These are phyloP conservation scores for Brachynemurus nebulosus DNA, from an alignment of 2,888 invertebrate genomes.

Conservation along the genomic window DNA sequence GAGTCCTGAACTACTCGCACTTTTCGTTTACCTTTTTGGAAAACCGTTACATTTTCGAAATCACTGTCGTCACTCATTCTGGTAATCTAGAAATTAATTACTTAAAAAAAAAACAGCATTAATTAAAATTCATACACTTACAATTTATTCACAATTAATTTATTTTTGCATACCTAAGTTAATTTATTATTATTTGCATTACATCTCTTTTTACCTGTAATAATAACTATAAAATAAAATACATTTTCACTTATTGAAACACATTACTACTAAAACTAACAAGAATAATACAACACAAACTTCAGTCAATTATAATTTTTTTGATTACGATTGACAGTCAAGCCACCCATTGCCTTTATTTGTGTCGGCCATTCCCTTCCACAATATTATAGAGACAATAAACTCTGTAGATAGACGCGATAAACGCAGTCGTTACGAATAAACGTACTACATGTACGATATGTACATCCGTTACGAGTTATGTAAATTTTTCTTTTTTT, in stretches of 20 bases:
- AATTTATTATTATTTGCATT: too few relatives aligned
- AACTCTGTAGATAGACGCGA: not conserved
- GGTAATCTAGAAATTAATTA: not conserved
- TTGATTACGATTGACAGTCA: constrained; percentile 9
- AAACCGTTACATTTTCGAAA: constrained; percentile 8
- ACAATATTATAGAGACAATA: not conserved
- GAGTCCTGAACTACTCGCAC: constrained; percentile 21
- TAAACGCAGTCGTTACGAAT: not conserved
- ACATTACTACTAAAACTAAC: too few relatives aligned
- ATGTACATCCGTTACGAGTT: not conserved
- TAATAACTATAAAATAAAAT: too few relatives aligned
- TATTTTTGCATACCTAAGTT: too few relatives aligned
- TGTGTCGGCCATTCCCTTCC: constrained; percentile 9
- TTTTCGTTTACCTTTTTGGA: constrained; percentile 5
- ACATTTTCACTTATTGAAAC: too few relatives aligned
- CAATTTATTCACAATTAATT: too few relatives aligned
- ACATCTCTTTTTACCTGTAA: too few relatives aligned
- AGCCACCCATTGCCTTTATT: constrained; percentile 7
- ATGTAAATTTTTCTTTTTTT: not conserved
- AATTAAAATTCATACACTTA: too few relatives aligned
- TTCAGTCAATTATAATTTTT: not conserved
- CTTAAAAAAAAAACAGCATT: too few relatives aligned
- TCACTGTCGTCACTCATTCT: constrained; percentile 28
- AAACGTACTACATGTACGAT: not conserved
- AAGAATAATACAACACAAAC: too few relatives aligned